These are phyloP conservation scores for Tyria jacobaeae DNA, from an alignment of 2,888 invertebrate genomes.

Conservation along the genomic window DNA sequence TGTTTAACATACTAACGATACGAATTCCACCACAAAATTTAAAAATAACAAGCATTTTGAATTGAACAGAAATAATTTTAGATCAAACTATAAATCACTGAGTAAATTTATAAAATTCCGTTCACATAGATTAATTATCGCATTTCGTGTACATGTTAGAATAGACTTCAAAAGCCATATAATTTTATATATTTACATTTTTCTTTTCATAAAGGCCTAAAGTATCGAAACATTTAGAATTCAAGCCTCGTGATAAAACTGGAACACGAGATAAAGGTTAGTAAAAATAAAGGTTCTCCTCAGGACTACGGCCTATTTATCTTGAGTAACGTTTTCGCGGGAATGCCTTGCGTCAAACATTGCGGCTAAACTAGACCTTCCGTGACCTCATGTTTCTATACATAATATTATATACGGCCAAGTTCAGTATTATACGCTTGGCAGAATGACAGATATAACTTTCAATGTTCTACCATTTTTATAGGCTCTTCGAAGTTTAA, in stretches of 20 bases:
- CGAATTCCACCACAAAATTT: slow-evolving; percentile 10
- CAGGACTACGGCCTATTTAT: slow-evolving; percentile 18
- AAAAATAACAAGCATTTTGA: slow-evolving; percentile 6
- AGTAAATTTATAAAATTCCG: slow-evolving; percentile 1
- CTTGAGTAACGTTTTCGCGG: slow-evolving; percentile 26
- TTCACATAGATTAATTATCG: slow-evolving; percentile 3
- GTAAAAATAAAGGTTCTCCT: slow-evolving; percentile 10
- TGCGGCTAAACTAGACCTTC: slow-evolving; percentile 19
- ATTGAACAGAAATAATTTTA: slow-evolving; percentile 19
- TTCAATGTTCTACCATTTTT: slow-evolving; percentile 27
- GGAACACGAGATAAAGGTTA: slow-evolving; percentile 3
- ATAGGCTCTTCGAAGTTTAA: slow-evolving; percentile 30
- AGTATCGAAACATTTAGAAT: neutral
- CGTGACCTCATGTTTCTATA: slow-evolving; percentile 21
- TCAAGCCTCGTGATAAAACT: neutral
- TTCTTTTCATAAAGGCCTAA: neutral
- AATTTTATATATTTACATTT: neutral
- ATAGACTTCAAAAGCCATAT: neutral
- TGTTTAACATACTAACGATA: slow-evolving; percentile 1
- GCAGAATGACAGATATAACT: slow-evolving; percentile 30
- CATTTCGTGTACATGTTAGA: slow-evolving; percentile 2
- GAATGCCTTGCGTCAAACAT: slow-evolving; percentile 18
- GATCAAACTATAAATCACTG: slow-evolving; percentile 15
- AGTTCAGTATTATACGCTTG: slow-evolving; percentile 16
- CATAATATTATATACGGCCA: slow-evolving; percentile 6